Conservation (phyloP, 2,888 invertebrate species). For the Operophtera brumata region DNA sequence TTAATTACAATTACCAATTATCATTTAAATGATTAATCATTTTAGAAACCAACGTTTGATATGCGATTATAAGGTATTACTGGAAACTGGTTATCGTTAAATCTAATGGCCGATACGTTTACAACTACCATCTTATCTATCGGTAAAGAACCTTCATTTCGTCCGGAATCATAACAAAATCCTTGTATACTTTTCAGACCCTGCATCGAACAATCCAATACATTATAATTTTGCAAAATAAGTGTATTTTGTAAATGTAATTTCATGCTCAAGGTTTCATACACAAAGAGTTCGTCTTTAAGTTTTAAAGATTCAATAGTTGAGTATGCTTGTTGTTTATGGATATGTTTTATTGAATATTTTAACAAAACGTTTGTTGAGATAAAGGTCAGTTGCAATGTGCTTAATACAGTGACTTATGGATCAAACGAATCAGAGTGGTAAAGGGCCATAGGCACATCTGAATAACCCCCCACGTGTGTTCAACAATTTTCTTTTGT, state of each 20-base stretch:
- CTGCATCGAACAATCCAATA: neutral
- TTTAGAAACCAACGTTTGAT: neutral
- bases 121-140: neutral
- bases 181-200: neutral
- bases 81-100: neutral
- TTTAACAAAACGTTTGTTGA: neutral
- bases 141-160: neutral
- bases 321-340: neutral
- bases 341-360: neutral
- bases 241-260: neutral
- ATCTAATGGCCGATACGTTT: neutral
- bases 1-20: neutral
- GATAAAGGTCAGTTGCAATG: neutral
- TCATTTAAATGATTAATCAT: constrained; percentile 3
- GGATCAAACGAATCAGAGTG: no score
- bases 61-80: neutral
- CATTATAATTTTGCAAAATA: neutral
- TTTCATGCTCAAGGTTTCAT: neutral
- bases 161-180: neutral
- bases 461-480: no score
- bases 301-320: neutral
- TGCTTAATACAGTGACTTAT: neutral
- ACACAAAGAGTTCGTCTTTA: neutral
- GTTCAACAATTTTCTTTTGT: no score
- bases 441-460: no score